Conservation (phyloP, 2,888 invertebrate genomes). For the Drosophila rubida region DNA sequence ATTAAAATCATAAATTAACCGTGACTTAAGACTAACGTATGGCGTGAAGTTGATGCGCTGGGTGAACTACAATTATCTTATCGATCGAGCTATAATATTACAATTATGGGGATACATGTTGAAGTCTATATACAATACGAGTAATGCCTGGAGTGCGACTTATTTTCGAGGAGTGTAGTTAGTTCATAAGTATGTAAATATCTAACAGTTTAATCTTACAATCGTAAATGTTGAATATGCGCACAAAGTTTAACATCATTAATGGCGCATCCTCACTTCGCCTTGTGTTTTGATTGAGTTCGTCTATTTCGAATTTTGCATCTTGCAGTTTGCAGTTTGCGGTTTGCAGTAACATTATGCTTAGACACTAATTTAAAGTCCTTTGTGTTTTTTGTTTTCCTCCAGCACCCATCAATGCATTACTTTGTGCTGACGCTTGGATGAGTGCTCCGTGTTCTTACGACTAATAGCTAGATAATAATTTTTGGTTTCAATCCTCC, state of each 20-base stretch:
- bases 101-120: conserved; percentile 19
- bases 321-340: background rate
- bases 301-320: conserved; percentile 26
- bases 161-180: conserved; percentile 42
- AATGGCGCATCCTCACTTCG: conserved; percentile 9
- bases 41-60: conserved; percentile 65
- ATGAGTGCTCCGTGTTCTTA: conserved; percentile 35
- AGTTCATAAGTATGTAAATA: conserved; percentile 16
- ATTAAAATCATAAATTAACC: conserved; percentile 19
- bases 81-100: conserved; percentile 1
- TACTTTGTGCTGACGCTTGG: conserved; percentile 6
- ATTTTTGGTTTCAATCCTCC: conserved; percentile 62
- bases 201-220: conserved; percentile 29
- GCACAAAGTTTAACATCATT: conserved; percentile 38
- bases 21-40: conserved; percentile 54
- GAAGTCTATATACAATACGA: conserved; percentile 63
- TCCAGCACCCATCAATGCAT: conserved; percentile 41
- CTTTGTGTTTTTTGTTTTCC: conserved; percentile 57
- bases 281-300: conserved; percentile 40
- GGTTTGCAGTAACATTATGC: conserved; percentile 58
- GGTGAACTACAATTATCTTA: conserved; percentile 35
- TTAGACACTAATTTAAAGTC: conserved; percentile 77
- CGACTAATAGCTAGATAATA: conserved; percentile 60
- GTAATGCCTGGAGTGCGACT: conserved; percentile 28
- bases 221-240: conserved; percentile 22